phyloP scores from a whole-genome alignment of 1,140 invertebrate genomes.

The Holcopasites calliopsidis region DNA sequence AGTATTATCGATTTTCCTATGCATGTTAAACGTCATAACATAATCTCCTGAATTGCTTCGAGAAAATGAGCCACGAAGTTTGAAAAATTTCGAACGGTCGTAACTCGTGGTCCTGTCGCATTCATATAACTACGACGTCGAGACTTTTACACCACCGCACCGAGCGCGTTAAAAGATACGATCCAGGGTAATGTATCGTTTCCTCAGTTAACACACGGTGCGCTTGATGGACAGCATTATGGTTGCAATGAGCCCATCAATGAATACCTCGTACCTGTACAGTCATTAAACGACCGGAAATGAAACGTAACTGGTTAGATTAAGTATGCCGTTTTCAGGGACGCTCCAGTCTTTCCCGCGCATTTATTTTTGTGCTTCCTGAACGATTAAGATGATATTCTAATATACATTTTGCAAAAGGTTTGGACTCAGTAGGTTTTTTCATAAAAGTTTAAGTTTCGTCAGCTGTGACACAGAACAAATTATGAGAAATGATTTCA shows the following conservation, averaged over 20 bases:
- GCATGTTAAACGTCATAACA: neutral
- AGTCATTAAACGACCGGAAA: constrained; percentile 39
- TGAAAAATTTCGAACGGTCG: neutral
- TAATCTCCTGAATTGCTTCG: neutral
- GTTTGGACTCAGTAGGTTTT: no score
- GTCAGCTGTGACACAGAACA: no score
- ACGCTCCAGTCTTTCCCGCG: no score
- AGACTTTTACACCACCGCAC: constrained; percentile 28
- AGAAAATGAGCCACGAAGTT: neutral
- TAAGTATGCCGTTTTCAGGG: neutral
- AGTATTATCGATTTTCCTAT: neutral
- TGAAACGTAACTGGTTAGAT: constrained; percentile 23
- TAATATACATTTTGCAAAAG: no score
- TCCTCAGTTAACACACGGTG: constrained; percentile 40
- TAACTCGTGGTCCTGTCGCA: constrained; percentile 5
- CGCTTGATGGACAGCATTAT: constrained; percentile 46
- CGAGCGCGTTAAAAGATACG: constrained; percentile 46
- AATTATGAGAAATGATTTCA: no score
- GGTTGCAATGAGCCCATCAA: constrained; percentile 45
- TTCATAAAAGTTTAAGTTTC: no score
- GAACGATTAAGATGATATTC: no score
- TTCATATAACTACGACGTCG: neutral
- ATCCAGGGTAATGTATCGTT: constrained; percentile 32
- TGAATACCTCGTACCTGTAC: constrained; percentile 43
- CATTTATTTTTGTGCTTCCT: no score